Percentiles rank a stretch among this genome's conserved stretches.
These are phyloP conservation scores for Sesia apiformis DNA, from an alignment of 2,888 invertebrate species.

Conservation along the genomic window DNA sequence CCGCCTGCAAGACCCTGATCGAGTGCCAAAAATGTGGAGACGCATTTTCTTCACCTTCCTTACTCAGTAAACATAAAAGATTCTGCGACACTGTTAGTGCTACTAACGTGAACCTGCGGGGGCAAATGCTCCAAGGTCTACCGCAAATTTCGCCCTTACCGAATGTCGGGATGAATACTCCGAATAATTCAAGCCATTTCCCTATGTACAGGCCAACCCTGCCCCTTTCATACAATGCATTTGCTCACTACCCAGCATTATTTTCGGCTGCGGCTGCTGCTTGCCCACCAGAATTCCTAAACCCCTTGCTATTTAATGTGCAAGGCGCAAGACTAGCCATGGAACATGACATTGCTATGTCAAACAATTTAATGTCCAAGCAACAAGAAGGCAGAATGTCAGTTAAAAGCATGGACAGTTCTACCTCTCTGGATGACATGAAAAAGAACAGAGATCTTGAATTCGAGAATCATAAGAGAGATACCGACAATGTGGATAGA, in stretches of 20 bases:
- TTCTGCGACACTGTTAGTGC: constrained; percentile 91
- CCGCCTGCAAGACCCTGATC: constrained; percentile 93
- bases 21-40: constrained; percentile 96
- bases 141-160: constrained; percentile 52
- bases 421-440: constrained; percentile 52
- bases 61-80: constrained; percentile 95
- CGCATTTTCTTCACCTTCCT: constrained; percentile 92
- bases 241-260: constrained; percentile 75
- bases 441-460: constrained; percentile 51
- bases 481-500: constrained; percentile 54
- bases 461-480: constrained; percentile 36
- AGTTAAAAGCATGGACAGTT: constrained; percentile 60
- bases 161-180: constrained; percentile 59
- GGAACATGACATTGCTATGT: constrained; percentile 68
- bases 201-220: constrained; percentile 80
- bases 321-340: constrained; percentile 65
- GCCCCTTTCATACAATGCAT: constrained; percentile 79
- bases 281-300: constrained; percentile 76
- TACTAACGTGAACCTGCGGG: constrained; percentile 54
- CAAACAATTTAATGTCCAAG: constrained; percentile 70
- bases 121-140: constrained; percentile 55
- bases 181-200: constrained; percentile 76
- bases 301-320: constrained; percentile 79
- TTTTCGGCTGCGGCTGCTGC: constrained; percentile 64
- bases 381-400: constrained; percentile 62